Base-by-base conservation (phyloP, 2,888 invertebrate species). In the Dasypolia templi region DNA sequence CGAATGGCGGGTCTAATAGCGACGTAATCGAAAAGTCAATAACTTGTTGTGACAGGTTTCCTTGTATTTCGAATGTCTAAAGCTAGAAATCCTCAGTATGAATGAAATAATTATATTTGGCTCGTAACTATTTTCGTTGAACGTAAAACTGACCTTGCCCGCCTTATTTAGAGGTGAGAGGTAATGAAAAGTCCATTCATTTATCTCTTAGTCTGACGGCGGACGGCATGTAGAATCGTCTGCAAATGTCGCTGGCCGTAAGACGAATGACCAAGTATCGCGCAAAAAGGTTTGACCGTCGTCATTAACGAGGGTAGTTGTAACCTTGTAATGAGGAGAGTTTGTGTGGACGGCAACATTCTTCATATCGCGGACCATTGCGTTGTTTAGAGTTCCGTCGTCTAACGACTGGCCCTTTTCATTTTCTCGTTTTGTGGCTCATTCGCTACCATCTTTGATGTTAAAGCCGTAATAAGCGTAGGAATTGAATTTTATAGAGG, bases 251-350 rank as follows among this genome's bases (percentile, higher is more conserved):
- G 90, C 84, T 89, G 86, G 89, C 87, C 85, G 85, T 89, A 95
- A 95, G 96, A 96, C 94, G 96, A 95, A 96, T 94, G 94, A 90
- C 90, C 91, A 87, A 89, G 89, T 89, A 90, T 90, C 87, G 91
- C 90, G 89, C 95, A 95, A 95, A 96, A 96, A 96, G 94, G 93
- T 93, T 91, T 87, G 87, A 79, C 90, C 82, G 88, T 89, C 90
- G 93, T 95, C 95, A 95, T 95, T 96, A 96, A 94, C 89, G 90
- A 82, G 90, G 92, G 91, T 91, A 91, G 88, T 90, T 91, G 90
- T 93, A 92, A 92, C 91, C 81, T 76, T 81, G 76, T 76, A 76
- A 81, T 62, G 91, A 93, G 93, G 91, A 90, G 92, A 92, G 90
- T 93, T 93, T 91, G 90, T 89, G 89, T 89, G 89, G 90, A 90